Percentiles rank a stretch among this genome's conserved stretches.
These are phyloP conservation scores for Alca torda DNA, from an alignment of 2,797 vertebrate genomes.

Conservation along the genomic window DNA sequence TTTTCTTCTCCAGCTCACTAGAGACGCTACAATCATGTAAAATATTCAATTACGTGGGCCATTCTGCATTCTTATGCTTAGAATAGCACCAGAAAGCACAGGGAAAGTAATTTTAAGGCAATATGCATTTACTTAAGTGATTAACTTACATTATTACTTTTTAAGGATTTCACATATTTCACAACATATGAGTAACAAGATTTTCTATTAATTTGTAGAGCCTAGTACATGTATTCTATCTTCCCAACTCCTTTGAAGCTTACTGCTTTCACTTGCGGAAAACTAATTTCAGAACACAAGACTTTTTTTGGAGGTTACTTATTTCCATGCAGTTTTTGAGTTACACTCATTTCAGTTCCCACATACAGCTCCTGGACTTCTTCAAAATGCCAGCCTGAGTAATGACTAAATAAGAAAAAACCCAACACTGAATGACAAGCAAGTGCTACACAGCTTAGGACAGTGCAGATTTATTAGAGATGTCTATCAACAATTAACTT, in stretches of 20 bases:
- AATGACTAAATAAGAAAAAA: not conserved
- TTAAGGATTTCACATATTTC: not conserved
- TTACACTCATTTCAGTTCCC: not conserved
- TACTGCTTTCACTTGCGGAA: not conserved
- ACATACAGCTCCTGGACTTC: not conserved
- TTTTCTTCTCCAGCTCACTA: not conserved
- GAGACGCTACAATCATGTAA: not conserved
- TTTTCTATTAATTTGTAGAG: not conserved
- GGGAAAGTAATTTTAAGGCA: not conserved
- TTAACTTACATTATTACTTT: not conserved
- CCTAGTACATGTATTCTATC: not conserved
- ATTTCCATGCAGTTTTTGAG: not conserved
- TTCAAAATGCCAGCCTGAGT: not conserved
- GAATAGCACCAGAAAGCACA: not conserved
- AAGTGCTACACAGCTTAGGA: not conserved
- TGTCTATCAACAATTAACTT: not conserved
- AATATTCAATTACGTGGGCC: not conserved
- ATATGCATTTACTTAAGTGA: not conserved
- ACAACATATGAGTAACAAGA: not conserved
- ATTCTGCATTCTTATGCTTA: not conserved
- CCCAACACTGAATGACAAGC: not conserved
- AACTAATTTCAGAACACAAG: not conserved
- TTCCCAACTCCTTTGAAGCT: not conserved
- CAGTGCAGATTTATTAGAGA: not conserved
- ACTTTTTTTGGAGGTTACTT: not conserved